These are phyloP conservation scores for Peromyscus attwateri DNA, from an alignment of 2,797 vertebrate species.

Conservation along the genomic window DNA sequence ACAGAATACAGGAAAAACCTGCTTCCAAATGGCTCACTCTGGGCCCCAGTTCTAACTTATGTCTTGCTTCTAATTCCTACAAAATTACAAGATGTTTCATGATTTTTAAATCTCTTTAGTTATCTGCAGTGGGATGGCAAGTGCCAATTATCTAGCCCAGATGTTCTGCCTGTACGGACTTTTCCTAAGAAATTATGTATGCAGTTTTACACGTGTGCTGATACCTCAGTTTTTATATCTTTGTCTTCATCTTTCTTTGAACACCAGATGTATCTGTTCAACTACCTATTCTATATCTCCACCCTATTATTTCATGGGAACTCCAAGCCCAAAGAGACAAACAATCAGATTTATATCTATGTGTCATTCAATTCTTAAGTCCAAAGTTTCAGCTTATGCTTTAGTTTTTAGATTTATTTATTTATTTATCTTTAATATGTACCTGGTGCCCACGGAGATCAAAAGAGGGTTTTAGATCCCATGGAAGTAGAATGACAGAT, in stretches of 20 bases:
- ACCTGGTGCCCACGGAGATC: background rate
- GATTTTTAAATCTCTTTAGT: background rate
- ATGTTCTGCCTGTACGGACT: background rate
- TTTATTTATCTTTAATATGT: background rate
- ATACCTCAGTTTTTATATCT: slow-evolving; percentile 14
- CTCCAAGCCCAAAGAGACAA: background rate
- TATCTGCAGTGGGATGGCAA: background rate
- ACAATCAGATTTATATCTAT: slow-evolving; percentile 22
- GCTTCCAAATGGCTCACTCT: background rate
- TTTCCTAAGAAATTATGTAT: background rate
- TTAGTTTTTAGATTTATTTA: background rate
- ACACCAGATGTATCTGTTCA: background rate
- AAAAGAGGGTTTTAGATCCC: background rate
- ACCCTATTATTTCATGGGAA: slow-evolving; percentile 9
- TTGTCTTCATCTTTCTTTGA: background rate
- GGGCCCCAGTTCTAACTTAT: background rate
- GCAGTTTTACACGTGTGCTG: background rate
- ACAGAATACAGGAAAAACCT: background rate
- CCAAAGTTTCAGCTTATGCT: background rate
- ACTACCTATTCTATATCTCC: background rate
- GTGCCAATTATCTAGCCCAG: slow-evolving; percentile 15
- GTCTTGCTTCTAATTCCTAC: background rate
- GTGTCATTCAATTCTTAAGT: background rate
- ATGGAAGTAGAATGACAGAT: too few relatives aligned
- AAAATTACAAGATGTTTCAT: slow-evolving; percentile 21